Conservation (phyloP, 1,140 invertebrate species). For the Diachasma alloeum region DNA sequence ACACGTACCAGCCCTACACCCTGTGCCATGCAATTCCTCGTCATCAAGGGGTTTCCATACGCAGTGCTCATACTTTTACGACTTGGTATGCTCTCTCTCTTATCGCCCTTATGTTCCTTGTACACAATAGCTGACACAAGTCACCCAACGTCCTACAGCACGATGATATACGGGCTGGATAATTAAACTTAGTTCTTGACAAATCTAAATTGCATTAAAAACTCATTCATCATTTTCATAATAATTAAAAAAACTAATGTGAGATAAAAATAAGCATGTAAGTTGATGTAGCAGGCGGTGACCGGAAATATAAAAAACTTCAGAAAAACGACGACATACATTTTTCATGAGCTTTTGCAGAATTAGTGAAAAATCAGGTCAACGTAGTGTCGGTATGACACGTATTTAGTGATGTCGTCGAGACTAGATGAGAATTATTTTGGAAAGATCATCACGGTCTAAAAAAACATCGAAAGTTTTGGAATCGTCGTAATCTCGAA, state of each 20-base stretch:
- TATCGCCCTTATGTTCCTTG: background rate
- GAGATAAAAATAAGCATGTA: background rate
- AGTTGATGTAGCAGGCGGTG: background rate
- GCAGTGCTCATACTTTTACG: background rate
- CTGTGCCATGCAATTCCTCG: background rate
- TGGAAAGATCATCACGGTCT: too few species aligned
- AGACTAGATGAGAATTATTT: too few species aligned
- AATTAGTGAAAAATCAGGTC: background rate
- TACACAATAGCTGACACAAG: background rate
- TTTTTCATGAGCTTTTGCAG: background rate
- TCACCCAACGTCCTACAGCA: background rate
- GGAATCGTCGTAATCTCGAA: too few species aligned
- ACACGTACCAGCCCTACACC: background rate
- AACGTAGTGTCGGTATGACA: background rate
- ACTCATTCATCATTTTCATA: background rate
- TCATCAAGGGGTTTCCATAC: constrained; percentile 1
- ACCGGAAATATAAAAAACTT: background rate
- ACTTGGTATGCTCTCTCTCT: background rate
- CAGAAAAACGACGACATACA: background rate
- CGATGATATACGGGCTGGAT: constrained; percentile 39
- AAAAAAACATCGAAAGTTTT: too few species aligned
- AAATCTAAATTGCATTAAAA: constrained; percentile 8
- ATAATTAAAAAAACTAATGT: background rate
- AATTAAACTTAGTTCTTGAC: constrained; percentile 1
- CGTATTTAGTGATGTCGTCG: too few species aligned